Conservation (phyloP, 1,140 invertebrate genomes). For the Cotesia chilonis region DNA sequence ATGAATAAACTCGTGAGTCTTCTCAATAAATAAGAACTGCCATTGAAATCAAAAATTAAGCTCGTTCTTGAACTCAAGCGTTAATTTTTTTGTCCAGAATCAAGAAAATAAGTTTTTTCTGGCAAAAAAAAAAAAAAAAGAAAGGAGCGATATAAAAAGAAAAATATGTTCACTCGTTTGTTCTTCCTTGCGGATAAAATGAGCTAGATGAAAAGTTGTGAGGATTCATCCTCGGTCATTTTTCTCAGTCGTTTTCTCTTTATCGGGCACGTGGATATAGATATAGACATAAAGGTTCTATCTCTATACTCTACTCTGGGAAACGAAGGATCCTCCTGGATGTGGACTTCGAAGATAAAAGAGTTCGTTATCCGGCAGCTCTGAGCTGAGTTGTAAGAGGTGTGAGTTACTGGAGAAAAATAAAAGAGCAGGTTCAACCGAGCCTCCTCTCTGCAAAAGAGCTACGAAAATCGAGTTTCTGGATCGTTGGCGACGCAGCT, state of each 20-base stretch:
- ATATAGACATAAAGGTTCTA: too few relatives aligned
- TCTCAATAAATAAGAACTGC: too few relatives aligned
- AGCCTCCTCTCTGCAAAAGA: constrained; percentile 30
- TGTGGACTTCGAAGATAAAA: background rate
- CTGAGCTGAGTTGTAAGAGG: background rate
- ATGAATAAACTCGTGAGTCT: too few relatives aligned
- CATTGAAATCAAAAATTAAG: too few relatives aligned
- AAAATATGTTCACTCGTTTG: constrained; percentile 5
- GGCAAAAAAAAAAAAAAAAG: background rate
- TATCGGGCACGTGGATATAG: background rate
- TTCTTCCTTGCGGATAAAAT: constrained; percentile 12
- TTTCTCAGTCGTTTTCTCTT: constrained; percentile 10
- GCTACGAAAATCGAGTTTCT: constrained; percentile 42
- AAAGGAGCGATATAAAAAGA: background rate
- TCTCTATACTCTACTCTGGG: too few relatives aligned
- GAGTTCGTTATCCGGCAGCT: constrained; percentile 12
- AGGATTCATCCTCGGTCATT: constrained; percentile 15
- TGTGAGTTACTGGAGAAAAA: constrained; percentile 9
- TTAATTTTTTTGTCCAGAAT: too few relatives aligned
- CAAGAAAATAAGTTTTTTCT: background rate
- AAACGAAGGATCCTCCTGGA: too few relatives aligned
- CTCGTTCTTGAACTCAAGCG: too few relatives aligned
- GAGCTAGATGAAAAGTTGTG: constrained; percentile 6
- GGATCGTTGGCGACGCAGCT: constrained; percentile 45
- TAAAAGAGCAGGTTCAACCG: constrained; percentile 17